Conservation (phyloP, 1,140 invertebrate genomes). For the Stegodyphus dumicola region DNA sequence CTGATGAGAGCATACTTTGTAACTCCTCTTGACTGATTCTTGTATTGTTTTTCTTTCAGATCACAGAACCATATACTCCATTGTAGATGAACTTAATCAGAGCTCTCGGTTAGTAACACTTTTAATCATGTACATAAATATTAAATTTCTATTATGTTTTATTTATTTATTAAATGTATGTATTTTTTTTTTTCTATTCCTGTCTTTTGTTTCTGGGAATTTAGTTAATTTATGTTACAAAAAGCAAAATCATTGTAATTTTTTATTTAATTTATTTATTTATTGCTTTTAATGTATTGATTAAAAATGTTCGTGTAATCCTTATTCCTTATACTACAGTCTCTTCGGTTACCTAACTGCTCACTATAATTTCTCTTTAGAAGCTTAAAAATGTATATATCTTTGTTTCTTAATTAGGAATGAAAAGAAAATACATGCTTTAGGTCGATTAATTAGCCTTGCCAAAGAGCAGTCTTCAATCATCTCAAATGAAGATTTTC, state of each 20-base stretch:
- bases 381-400: too few species aligned
- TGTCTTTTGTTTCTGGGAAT: constrained; percentile 19
- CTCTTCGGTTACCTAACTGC: too few species aligned
- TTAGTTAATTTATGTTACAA: neutral
- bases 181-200: neutral
- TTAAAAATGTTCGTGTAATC: too few species aligned
- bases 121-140: neutral
- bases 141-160: neutral
- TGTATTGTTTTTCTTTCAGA: constrained; percentile 43
- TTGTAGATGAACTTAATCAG: constrained; percentile 56
- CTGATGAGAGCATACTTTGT: too few species aligned
- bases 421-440: constrained; percentile 69
- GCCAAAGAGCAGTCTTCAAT: constrained; percentile 69
- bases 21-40: too few species aligned
- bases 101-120: constrained; percentile 27
- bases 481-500: constrained; percentile 74
- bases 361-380: too few species aligned
- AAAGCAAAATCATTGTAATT: neutral
- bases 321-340: too few species aligned
- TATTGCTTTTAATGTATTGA: too few species aligned
- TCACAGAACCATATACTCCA: constrained; percentile 54
- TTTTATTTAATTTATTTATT: too few species aligned
- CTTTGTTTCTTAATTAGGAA: constrained; percentile 62
- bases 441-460: constrained; percentile 69
- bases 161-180: neutral